These are phyloP conservation scores for Chrysocyon brachyurus DNA, from an alignment of 2,797 vertebrate species.

Conservation along the genomic window DNA sequence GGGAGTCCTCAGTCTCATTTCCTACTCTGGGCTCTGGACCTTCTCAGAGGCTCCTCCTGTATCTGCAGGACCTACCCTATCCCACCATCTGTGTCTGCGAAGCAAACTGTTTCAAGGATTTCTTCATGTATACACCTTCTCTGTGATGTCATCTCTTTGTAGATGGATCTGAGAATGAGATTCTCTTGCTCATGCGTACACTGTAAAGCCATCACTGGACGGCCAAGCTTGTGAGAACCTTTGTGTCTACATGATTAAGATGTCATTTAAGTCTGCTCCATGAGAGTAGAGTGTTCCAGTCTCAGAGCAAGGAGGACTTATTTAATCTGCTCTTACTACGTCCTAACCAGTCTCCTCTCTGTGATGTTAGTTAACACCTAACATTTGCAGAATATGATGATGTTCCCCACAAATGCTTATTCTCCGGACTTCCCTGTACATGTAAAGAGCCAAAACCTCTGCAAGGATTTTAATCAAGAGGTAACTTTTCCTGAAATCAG, in stretches of 20 bases:
- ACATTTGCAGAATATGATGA: not conserved
- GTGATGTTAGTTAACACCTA: not conserved
- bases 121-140: not conserved
- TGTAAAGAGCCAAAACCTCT: not conserved
- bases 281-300: not conserved
- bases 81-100: not conserved
- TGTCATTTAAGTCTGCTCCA: too few species aligned
- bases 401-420: not conserved
- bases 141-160: not conserved
- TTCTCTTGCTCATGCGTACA: not conserved
- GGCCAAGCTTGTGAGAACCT: not conserved
- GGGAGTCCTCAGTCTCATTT: not conserved
- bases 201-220: not conserved
- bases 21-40: not conserved
- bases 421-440: not conserved
- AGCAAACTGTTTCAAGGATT: not conserved
- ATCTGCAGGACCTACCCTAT: not conserved
- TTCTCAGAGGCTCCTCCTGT: not conserved
- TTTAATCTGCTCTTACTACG: not conserved
- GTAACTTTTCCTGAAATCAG: slow-evolving; percentile 7
- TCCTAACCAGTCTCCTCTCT: not conserved
- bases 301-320: not conserved
- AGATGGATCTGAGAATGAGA: not conserved
- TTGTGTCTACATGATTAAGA: not conserved
- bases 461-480: slow-evolving; percentile 43